Percentiles rank a stretch among this genome's conserved stretches.
These are phyloP conservation scores for Chionodraco myersi DNA, from an alignment of 2,113 vertebrate genomes.

Conservation along the genomic window DNA sequence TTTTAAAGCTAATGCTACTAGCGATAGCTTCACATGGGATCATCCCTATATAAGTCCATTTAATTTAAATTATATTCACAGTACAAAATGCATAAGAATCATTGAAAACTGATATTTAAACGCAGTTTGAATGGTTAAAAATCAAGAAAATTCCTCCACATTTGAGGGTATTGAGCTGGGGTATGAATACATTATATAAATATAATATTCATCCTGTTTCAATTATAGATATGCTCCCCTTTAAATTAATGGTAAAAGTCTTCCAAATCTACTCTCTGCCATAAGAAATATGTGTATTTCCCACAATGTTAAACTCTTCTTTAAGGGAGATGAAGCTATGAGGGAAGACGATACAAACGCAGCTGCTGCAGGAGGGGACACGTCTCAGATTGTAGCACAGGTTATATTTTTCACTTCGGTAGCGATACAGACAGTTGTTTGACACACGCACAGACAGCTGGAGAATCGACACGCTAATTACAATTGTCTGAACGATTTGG, in stretches of 20 bases:
- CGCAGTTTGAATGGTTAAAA: not conserved
- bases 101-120: not conserved
- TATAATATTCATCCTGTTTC: too few relatives aligned
- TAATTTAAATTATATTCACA: not conserved
- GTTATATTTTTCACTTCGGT: slow-evolving; percentile 19
- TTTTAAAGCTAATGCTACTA: not conserved
- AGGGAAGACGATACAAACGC: slow-evolving; percentile 24
- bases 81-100: not conserved
- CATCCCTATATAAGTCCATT: too few relatives aligned
- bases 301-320: slow-evolving; percentile 31
- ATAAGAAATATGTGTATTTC: not conserved
- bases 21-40: not conserved
- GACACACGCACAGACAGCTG: slow-evolving; percentile 58
- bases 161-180: not conserved
- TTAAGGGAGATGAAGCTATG: slow-evolving; percentile 29
- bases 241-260: not conserved
- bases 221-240: too few relatives aligned
- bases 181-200: too few relatives aligned
- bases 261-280: not conserved
- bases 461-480: slow-evolving; percentile 41
- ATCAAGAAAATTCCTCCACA: not conserved
- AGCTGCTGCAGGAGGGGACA: not conserved
- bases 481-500: slow-evolving; percentile 45
- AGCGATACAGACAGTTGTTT: slow-evolving; percentile 35
- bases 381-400: slow-evolving; percentile 6